Evolutionary conservation across 2,797 vertebrate species (phyloP).

Genomic region (Babyrousa celebensis): DNA sequence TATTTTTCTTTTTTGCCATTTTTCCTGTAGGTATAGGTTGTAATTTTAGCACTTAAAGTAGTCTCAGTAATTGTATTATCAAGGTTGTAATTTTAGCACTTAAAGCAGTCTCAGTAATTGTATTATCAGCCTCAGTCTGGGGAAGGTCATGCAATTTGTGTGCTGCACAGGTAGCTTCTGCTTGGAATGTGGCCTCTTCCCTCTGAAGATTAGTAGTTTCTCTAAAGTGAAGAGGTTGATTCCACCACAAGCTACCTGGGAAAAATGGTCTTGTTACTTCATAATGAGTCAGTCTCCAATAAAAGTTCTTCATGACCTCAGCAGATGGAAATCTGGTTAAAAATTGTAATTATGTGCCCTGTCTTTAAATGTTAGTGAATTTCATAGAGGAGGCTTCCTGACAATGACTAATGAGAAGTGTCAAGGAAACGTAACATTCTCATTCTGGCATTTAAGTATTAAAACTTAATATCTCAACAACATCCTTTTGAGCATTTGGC

Average conservation of each 20-base stretch:
- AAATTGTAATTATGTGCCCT: conserved; percentile 53
- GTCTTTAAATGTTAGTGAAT: conserved; percentile 72
- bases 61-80: not conserved
- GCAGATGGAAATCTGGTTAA: conserved; percentile 63
- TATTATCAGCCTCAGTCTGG: not conserved
- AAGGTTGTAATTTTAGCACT: not conserved
- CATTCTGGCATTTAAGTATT: conserved; percentile 73
- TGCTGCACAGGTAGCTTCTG: not conserved
- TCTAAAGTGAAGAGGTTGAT: conserved; percentile 47
- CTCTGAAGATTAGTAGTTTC: not conserved
- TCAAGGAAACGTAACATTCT: conserved; percentile 18
- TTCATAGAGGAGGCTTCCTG: conserved; percentile 50
- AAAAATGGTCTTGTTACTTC: conserved; percentile 51
- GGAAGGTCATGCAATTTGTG: not conserved
- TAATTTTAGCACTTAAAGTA: conserved; percentile 37
- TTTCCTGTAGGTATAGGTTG: conserved; percentile 41
- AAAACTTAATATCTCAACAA: conserved; percentile 61
- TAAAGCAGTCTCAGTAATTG: not conserved
- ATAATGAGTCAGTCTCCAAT: conserved; percentile 32
- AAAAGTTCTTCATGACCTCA: conserved; percentile 63
- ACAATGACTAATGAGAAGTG: conserved; percentile 69
- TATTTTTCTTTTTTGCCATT: conserved; percentile 45
- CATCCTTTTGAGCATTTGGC: conserved; percentile 61
- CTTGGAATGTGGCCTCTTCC: not conserved
- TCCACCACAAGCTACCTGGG: not conserved